Conservation (phyloP, 1,140 invertebrate species). For the Diorhabda carinulata region DNA sequence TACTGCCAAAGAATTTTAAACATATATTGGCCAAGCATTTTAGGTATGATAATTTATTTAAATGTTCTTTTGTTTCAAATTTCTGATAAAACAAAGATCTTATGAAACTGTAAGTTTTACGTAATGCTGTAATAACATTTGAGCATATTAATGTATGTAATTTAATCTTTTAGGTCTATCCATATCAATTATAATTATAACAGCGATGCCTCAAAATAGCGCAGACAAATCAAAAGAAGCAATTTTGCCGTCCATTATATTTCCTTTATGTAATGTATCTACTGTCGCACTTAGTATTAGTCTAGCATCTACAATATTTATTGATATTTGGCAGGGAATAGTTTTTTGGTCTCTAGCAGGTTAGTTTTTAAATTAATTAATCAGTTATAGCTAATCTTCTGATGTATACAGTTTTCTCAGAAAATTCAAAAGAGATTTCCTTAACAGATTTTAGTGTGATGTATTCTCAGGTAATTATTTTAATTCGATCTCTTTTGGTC, state of each 20-base stretch:
- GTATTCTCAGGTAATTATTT: no score
- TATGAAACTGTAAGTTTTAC: neutral
- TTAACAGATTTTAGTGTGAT: no score
- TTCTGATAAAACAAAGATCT: no score
- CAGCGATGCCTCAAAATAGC: conserved; percentile 23
- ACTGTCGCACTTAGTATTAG: conserved; percentile 21
- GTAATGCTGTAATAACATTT: neutral
- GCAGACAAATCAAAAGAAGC: conserved; percentile 25
- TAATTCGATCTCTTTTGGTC: no score
- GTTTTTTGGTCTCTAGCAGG: conserved; percentile 30
- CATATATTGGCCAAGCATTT: conserved; percentile 26
- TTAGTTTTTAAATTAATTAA: neutral
- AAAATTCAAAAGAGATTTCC: no score
- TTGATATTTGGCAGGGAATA: conserved; percentile 26
- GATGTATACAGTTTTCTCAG: no score
- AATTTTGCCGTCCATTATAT: conserved; percentile 23
- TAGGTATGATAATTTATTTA: conserved; percentile 16
- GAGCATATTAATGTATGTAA: neutral
- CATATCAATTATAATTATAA: conserved; percentile 18
- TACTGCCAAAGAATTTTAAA: conserved; percentile 18
- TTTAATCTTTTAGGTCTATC: conserved; percentile 13
- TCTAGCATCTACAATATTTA: conserved; percentile 19
- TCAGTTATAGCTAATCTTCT: no score
- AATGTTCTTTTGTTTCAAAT: neutral
- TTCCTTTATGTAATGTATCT: conserved; percentile 19